A percentile compares a stretch with the other conserved stretches of the same genome.
phyloP scores from a whole-genome alignment of 2,113 vertebrate species.

The Tonatia bakeri region DNA sequence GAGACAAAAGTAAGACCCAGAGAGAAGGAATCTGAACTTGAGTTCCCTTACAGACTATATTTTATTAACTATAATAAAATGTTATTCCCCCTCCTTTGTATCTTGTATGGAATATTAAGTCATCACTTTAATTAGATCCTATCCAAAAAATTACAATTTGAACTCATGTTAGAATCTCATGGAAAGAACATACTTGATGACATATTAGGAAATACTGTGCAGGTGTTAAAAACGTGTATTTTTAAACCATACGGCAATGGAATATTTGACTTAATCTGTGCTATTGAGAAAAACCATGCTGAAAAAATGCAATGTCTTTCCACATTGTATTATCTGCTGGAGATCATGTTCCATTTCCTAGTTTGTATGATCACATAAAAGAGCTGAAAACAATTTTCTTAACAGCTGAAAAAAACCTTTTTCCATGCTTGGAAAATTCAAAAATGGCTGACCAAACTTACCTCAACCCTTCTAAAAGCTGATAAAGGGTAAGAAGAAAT shows the following conservation, averaged over 20 bases:
- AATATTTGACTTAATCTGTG: constrained; percentile 45
- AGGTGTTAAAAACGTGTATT: constrained; percentile 35
- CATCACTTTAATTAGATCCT: constrained; percentile 34
- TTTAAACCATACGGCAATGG: constrained; percentile 39
- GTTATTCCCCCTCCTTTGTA: background rate
- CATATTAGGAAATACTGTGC: constrained; percentile 41
- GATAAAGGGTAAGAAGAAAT: constrained; percentile 5
- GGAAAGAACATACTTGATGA: background rate
- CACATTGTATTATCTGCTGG: constrained; percentile 15
- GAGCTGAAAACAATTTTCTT: constrained; percentile 61
- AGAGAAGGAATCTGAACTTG: background rate
- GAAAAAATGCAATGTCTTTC: constrained; percentile 49
- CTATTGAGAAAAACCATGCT: constrained; percentile 11
- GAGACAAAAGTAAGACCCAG: background rate
- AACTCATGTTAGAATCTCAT: constrained; percentile 18
- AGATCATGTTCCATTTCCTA: constrained; percentile 26
- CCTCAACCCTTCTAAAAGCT: constrained; percentile 24
- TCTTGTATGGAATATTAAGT: background rate
- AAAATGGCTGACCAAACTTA: constrained; percentile 60
- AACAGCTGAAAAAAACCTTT: constrained; percentile 57
- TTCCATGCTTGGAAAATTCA: constrained; percentile 55
- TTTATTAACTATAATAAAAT: background rate
- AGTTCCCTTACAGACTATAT: background rate
- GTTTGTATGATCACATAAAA: constrained; percentile 46
- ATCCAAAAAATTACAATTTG: constrained; percentile 34